A percentile compares a stretch with the other conserved stretches of the same genome.
Conservation (phyloP, 2,113 vertebrate species). For the Macrotus californicus region DNA sequence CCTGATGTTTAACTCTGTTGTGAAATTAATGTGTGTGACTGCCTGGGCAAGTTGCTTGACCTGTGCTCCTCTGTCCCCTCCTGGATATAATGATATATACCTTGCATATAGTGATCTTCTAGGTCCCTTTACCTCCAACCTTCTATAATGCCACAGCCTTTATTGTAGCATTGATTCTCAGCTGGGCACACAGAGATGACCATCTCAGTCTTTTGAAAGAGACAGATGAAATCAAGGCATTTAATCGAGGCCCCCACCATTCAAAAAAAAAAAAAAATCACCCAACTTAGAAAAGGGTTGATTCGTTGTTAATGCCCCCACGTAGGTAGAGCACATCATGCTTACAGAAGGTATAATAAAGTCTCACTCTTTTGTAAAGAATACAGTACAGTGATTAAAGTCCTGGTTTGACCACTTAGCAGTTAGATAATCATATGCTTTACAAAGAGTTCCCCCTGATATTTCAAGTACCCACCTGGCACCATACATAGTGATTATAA, state of each 20-base stretch:
- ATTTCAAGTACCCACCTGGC: too few species aligned
- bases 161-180: not conserved
- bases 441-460: too few species aligned
- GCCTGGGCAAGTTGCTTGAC: not conserved
- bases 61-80: not conserved
- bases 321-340: not conserved
- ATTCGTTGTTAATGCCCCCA: not conserved
- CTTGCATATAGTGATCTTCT: not conserved
- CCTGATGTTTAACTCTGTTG: not conserved
- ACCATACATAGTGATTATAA: too few species aligned
- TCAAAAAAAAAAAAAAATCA: not conserved
- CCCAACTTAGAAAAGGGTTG: not conserved
- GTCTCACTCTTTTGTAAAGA: not conserved
- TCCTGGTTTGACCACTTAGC: not conserved
- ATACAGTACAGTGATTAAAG: not conserved
- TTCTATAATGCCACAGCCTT: not conserved
- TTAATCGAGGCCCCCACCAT: not conserved
- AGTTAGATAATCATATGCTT: too few species aligned
- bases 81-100: not conserved
- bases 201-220: not conserved
- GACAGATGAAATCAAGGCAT: not conserved
- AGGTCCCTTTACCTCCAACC: not conserved
- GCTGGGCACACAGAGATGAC: not conserved
- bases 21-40: not conserved
- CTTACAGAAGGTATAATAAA: not conserved